phyloP scores from a whole-genome alignment of 2,797 vertebrate species.

The Poeciliopsis gracilis region DNA sequence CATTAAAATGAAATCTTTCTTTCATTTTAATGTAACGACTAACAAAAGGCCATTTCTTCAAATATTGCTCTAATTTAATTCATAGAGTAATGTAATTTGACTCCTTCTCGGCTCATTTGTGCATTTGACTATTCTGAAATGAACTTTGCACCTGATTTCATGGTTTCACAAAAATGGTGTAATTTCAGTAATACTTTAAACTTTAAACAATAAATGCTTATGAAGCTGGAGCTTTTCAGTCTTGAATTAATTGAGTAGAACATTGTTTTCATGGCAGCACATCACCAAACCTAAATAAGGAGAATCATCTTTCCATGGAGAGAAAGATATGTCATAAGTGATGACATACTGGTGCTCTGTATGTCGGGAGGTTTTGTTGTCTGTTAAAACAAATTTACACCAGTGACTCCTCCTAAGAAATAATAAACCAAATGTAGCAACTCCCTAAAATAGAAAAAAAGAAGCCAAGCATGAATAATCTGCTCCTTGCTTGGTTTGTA shows the following conservation, averaged over 20 bases:
- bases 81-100: background rate
- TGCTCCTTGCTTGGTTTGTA: background rate
- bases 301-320: constrained; percentile 4
- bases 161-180: background rate
- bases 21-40: background rate
- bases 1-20: background rate
- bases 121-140: background rate
- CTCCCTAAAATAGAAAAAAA: constrained; percentile 9
- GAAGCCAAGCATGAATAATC: constrained; percentile 15
- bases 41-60: background rate
- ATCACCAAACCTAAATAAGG: background rate
- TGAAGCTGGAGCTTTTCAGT: background rate
- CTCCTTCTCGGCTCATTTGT: background rate
- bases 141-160: background rate
- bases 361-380: constrained; percentile 8
- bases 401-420: constrained; percentile 2
- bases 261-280: background rate
- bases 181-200: background rate
- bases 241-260: constrained; percentile 1
- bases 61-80: background rate
- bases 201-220: background rate
- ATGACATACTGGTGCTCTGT: background rate
- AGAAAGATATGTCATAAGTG: background rate
- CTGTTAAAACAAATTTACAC: constrained; percentile 11
- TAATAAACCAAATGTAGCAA: constrained; percentile 19